phyloP scores from a whole-genome alignment of 2,888 invertebrate genomes.

The Clusia tigrina region DNA sequence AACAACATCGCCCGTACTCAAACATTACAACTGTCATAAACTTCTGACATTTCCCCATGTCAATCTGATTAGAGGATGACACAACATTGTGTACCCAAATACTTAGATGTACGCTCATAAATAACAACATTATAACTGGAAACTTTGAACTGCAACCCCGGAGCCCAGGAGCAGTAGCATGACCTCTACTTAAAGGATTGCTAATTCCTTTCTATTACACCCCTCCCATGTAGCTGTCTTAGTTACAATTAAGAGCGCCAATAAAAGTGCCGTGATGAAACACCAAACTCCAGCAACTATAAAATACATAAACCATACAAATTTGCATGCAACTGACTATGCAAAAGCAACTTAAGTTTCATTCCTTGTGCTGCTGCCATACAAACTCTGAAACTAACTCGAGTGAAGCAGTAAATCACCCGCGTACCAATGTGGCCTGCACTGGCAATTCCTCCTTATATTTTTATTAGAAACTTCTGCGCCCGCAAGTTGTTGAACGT shows the following conservation, averaged over 20 bases:
- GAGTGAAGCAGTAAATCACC: constrained; percentile 50
- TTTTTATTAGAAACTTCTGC: neutral
- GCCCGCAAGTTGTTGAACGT: constrained; percentile 35
- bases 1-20: neutral
- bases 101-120: neutral
- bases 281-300: no score
- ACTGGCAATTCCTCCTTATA: constrained; percentile 45
- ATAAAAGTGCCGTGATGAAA: neutral
- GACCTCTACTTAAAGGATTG: constrained; percentile 44
- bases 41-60: constrained; percentile 4
- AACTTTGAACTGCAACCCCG: neutral
- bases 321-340: constrained; percentile 19
- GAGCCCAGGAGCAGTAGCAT: neutral
- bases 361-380: neutral
- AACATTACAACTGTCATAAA: constrained; percentile 2
- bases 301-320: constrained; percentile 42
- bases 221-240: constrained; percentile 42
- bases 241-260: neutral
- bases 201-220: constrained; percentile 57
- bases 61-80: constrained; percentile 2
- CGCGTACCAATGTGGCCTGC: constrained; percentile 5
- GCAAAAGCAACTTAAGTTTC: neutral
- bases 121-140: neutral
- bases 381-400: constrained; percentile 13
- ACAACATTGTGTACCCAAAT: neutral